Evolutionary conservation across 2,888 invertebrate species (phyloP).

Genomic region (Cistogaster globosa): DNA sequence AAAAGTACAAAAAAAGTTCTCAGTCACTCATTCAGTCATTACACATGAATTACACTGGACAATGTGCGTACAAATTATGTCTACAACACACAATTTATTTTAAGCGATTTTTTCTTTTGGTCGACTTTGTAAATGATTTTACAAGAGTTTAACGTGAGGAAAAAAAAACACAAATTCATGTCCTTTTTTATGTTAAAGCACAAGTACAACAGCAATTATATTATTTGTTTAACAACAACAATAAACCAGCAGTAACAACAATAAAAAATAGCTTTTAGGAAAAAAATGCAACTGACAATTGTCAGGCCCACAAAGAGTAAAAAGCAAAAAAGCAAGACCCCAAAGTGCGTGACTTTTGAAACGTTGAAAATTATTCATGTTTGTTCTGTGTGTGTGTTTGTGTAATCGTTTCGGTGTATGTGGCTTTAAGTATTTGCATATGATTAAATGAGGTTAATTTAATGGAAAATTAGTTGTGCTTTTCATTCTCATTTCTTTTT

Average conservation of each 20-base stretch:
- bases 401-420: not conserved
- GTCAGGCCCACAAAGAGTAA: conserved; percentile 56
- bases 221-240: conserved; percentile 65
- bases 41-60: conserved; percentile 71
- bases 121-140: not conserved
- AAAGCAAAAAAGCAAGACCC: conserved; percentile 17
- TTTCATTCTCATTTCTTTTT: conserved; percentile 25
- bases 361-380: conserved; percentile 6
- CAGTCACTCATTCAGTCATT: conserved; percentile 46
- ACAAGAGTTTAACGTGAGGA: conserved; percentile 24
- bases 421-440: conserved; percentile 26
- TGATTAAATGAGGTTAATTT: conserved; percentile 68
- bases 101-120: not conserved
- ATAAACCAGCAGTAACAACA: conserved; percentile 5
- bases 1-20: not conserved
- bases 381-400: not conserved
- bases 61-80: conserved; percentile 71
- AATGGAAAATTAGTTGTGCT: conserved; percentile 70
- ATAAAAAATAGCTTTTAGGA: not conserved
- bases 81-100: conserved; percentile 52
- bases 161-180: not conserved
- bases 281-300: conserved; percentile 69
- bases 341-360: conserved; percentile 66
- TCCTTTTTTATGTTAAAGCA: not conserved
- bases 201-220: conserved; percentile 62